Percentiles rank a stretch among this genome's conserved stretches.
Evolutionary conservation across 2,797 vertebrate species (phyloP).

Genomic region (Argya squamiceps): DNA sequence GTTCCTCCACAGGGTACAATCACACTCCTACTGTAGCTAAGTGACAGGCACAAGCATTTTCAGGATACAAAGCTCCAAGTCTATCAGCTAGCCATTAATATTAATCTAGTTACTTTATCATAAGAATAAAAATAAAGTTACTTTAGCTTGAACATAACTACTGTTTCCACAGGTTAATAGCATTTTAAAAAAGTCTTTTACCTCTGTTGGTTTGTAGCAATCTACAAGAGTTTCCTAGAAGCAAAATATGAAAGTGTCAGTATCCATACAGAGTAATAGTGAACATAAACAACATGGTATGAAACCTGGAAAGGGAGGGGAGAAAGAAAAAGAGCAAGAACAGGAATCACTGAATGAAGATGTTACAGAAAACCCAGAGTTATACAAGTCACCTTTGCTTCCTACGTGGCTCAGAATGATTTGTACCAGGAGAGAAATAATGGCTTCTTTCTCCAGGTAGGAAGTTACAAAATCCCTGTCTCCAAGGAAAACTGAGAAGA

Average conservation of each 20-base stretch:
- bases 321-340: background rate
- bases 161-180: background rate
- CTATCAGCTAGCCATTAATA: background rate
- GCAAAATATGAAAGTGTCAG: slow-evolving; percentile 58
- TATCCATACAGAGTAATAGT: slow-evolving; percentile 39
- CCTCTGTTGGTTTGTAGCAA: slow-evolving; percentile 96
- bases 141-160: background rate
- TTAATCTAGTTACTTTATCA: background rate
- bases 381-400: background rate
- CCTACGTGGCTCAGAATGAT: background rate
- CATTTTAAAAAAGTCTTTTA: slow-evolving; percentile 75
- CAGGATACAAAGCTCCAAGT: background rate
- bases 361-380: background rate
- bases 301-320: background rate
- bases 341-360: background rate
- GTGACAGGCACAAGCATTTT: background rate
- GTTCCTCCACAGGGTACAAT: background rate
- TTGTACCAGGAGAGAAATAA: background rate
- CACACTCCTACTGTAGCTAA: background rate
- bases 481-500: background rate
- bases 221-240: slow-evolving; percentile 89
- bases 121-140: background rate
- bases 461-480: background rate
- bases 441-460: background rate
- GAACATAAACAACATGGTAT: slow-evolving; percentile 15